These are phyloP conservation scores for Choreutis nemorana DNA, from an alignment of 2,888 invertebrate species.

Conservation along the genomic window DNA sequence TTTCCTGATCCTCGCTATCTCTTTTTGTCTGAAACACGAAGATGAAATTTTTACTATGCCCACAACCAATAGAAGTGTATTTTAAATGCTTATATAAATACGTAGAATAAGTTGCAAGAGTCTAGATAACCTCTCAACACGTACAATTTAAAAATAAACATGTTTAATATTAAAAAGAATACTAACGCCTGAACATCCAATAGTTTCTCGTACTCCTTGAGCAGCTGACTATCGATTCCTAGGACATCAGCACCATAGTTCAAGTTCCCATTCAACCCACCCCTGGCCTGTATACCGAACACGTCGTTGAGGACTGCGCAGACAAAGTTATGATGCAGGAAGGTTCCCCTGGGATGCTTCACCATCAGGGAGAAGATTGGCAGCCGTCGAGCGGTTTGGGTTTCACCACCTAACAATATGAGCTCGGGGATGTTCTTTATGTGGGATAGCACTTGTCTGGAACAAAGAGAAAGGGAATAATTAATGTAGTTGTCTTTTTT, in stretches of 20 bases:
- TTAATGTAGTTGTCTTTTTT: background rate
- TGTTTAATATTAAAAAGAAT: constrained; percentile 4
- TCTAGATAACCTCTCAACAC: no score
- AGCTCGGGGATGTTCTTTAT: constrained; percentile 81
- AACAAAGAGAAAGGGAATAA: constrained; percentile 31
- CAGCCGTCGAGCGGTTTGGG: constrained; percentile 72
- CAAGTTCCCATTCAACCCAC: constrained; percentile 82
- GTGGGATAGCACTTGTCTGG: constrained; percentile 80
- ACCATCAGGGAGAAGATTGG: constrained; percentile 90
- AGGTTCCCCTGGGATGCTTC: constrained; percentile 80
- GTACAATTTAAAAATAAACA: no score
- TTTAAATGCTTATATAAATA: no score
- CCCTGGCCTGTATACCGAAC: constrained; percentile 88
- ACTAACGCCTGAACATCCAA: constrained; percentile 56
- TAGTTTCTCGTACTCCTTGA: constrained; percentile 76
- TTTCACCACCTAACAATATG: constrained; percentile 76
- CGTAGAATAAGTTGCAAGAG: no score
- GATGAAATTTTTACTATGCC: background rate
- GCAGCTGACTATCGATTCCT: constrained; percentile 80
- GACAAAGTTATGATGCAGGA: constrained; percentile 89
- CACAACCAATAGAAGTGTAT: no score
- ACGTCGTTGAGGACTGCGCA: constrained; percentile 89
- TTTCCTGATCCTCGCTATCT: constrained; percentile 46
- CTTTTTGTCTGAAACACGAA: constrained; percentile 48
- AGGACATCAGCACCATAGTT: constrained; percentile 86